Conservation (phyloP, 2,113 vertebrate species). For the Sphyrna mokarran region DNA sequence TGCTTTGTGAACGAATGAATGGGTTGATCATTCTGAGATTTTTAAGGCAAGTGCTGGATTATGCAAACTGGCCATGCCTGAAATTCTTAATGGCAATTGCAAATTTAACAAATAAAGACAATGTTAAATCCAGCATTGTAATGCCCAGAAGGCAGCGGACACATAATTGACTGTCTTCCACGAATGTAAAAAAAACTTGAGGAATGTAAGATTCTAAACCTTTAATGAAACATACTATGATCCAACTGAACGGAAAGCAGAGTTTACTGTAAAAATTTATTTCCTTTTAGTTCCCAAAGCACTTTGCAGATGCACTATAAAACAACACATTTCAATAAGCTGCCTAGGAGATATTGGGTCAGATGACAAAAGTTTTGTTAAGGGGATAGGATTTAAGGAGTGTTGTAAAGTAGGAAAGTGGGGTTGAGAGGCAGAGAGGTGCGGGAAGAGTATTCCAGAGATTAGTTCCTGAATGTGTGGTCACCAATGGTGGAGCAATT, state of each 20-base stretch:
- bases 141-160: neutral
- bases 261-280: neutral
- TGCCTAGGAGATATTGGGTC: neutral
- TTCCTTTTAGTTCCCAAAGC: neutral
- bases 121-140: slow-evolving; percentile 38
- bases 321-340: neutral
- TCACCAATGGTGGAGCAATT: neutral
- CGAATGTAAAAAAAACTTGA: slow-evolving; percentile 49
- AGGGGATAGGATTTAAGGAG: neutral
- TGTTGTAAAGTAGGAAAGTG: neutral
- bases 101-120: neutral
- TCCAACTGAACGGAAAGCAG: neutral
- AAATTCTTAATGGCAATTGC: slow-evolving; percentile 31
- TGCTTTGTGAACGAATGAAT: slow-evolving; percentile 23
- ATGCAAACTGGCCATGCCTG: slow-evolving; percentile 34
- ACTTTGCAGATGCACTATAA: neutral
- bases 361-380: neutral
- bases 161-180: slow-evolving; percentile 48
- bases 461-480: neutral
- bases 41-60: neutral
- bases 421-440: neutral
- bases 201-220: slow-evolving; percentile 53
- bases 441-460: neutral
- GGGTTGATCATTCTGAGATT: slow-evolving; percentile 21
- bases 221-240: neutral